Percentiles rank a stretch among this genome's conserved stretches.
These are phyloP conservation scores for Spisula subtruncata DNA, from an alignment of 2,888 invertebrate genomes.

Conservation along the genomic window DNA sequence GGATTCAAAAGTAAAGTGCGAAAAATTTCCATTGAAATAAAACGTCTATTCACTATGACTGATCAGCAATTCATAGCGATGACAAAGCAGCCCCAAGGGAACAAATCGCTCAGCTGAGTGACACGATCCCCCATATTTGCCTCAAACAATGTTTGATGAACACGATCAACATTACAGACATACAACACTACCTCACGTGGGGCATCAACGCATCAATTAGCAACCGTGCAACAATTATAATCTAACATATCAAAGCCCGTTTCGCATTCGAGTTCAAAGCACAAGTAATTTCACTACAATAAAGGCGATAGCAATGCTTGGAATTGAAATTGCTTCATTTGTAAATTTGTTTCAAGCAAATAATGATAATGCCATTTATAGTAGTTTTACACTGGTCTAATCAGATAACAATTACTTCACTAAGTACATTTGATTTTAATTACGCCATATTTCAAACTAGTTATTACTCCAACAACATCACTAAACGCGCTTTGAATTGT, in stretches of 20 bases:
- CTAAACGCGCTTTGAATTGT: neutral
- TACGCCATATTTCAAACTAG: too few species aligned
- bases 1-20: too few species aligned
- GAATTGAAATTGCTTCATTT: neutral
- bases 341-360: conserved; percentile 6
- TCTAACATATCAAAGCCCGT: neutral
- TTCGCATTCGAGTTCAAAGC: neutral
- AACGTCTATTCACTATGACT: too few species aligned
- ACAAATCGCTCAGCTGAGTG: too few species aligned
- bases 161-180: neutral
- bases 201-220: neutral
- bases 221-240: neutral
- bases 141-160: neutral
- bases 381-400: too few species aligned
- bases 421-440: too few species aligned
- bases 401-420: too few species aligned
- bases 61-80: too few species aligned
- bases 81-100: too few species aligned
- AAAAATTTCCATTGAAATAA: too few species aligned
- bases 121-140: neutral
- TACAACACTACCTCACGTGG: neutral
- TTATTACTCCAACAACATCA: neutral
- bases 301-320: neutral
- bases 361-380: neutral
- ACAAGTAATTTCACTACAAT: neutral